Conservation (phyloP, 2,113 vertebrate species). For the Malaclemys terrapin region DNA sequence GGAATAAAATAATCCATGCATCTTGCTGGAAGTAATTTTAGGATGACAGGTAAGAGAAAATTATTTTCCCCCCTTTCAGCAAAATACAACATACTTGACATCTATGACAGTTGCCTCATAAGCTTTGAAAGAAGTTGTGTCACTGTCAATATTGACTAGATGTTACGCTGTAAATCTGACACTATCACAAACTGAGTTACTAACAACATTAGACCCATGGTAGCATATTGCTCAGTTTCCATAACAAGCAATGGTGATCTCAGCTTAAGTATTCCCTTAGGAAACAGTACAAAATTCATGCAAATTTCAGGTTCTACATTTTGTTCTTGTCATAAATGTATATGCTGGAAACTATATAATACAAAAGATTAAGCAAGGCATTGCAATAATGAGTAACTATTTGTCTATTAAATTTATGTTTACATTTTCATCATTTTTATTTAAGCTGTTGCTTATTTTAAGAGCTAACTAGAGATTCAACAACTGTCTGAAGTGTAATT, state of each 20-base stretch:
- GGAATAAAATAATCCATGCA: background rate
- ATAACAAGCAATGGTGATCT: background rate
- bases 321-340: background rate
- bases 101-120: background rate
- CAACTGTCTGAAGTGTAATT: background rate
- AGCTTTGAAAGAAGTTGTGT: conserved; percentile 10
- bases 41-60: background rate
- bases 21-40: background rate
- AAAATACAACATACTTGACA: background rate
- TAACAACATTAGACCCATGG: background rate
- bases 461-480: no score
- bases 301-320: background rate
- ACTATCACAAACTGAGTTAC: background rate
- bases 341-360: background rate
- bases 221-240: conserved; percentile 10
- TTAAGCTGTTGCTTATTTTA: background rate
- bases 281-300: background rate
- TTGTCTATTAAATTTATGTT: background rate
- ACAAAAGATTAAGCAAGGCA: background rate
- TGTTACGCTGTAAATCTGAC: background rate
- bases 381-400: background rate
- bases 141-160: background rate
- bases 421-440: background rate
- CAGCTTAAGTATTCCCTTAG: background rate
- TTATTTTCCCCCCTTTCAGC: background rate